phyloP scores from a whole-genome alignment of 1,140 invertebrate genomes.

The Procambarus clarkii region DNA sequence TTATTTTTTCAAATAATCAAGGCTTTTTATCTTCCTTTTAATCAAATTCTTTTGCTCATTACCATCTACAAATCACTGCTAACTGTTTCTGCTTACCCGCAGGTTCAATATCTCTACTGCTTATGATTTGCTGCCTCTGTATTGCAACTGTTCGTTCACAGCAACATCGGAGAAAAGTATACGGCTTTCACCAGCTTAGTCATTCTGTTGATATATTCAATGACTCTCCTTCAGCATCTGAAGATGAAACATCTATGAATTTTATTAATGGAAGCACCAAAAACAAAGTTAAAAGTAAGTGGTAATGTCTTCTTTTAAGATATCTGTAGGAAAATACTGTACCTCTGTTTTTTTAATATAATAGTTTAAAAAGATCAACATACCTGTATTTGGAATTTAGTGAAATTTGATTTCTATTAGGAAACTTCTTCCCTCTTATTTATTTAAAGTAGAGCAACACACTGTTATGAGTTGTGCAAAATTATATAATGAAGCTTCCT shows the following conservation, averaged over 20 bases:
- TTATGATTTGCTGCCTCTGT: conserved; percentile 56
- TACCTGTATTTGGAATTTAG: too few species aligned
- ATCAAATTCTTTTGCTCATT: not conserved
- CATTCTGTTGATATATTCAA: conserved; percentile 63
- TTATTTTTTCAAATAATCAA: not conserved
- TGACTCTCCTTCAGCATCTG: conserved; percentile 48
- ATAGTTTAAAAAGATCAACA: too few species aligned
- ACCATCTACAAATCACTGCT: not conserved
- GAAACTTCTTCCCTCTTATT: too few species aligned
- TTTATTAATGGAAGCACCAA: conserved; percentile 21
- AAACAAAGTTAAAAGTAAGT: conserved; percentile 57
- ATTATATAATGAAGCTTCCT: too few species aligned
- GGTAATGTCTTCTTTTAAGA: not conserved
- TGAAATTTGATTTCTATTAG: too few species aligned
- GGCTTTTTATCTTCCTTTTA: not conserved
- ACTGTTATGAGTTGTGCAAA: too few species aligned
- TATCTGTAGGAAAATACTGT: too few species aligned
- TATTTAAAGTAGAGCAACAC: too few species aligned
- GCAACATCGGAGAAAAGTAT: conserved; percentile 32
- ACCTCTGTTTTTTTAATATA: too few species aligned
- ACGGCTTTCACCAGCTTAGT: conserved; percentile 50
- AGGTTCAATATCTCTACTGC: conserved; percentile 46
- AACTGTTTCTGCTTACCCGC: not conserved
- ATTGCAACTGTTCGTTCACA: conserved; percentile 38
- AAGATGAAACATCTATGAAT: conserved; percentile 30